Conservation (phyloP, 2,888 invertebrate genomes). For the Callyntrura sp. region DNA sequence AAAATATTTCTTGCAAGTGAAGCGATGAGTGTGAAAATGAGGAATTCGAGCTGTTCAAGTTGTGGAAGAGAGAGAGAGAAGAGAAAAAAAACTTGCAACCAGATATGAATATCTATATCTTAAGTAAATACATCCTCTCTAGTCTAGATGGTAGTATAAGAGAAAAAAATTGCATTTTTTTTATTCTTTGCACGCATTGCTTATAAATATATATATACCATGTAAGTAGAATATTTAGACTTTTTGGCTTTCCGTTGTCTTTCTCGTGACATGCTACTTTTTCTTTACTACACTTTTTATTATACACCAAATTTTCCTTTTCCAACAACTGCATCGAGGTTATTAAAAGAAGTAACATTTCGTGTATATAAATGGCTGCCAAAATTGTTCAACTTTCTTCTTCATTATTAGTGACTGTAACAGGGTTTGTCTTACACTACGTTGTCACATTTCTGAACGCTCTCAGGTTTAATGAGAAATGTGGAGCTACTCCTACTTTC, state of each 20-base stretch:
- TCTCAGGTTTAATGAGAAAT: slow-evolving; percentile 66
- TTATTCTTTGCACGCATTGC: too few species aligned
- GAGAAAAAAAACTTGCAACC: too few species aligned
- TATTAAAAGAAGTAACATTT: slow-evolving; percentile 47
- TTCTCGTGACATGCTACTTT: not conserved
- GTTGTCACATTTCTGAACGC: slow-evolving; percentile 45
- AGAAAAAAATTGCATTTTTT: too few species aligned
- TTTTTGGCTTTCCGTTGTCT: slow-evolving; percentile 5
- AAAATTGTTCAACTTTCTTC: slow-evolving; percentile 61
- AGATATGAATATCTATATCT: too few species aligned
- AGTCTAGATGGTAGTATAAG: too few species aligned
- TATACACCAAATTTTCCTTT: not conserved
- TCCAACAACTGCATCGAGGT: not conserved
- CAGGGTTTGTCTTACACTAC: slow-evolving; percentile 65
- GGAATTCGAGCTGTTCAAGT: slow-evolving; percentile 62
- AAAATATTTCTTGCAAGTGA: slow-evolving; percentile 55
- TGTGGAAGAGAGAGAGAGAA: not conserved
- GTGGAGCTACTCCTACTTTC: slow-evolving; percentile 57
- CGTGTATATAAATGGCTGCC: slow-evolving; percentile 52
- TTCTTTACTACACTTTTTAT: not conserved
- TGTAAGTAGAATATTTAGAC: not conserved
- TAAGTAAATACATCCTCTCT: too few species aligned
- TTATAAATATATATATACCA: not conserved
- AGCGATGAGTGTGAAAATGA: slow-evolving; percentile 74
- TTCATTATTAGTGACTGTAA: slow-evolving; percentile 66